Conservation (phyloP, 2,888 invertebrate species). For the Plebejus anna region DNA sequence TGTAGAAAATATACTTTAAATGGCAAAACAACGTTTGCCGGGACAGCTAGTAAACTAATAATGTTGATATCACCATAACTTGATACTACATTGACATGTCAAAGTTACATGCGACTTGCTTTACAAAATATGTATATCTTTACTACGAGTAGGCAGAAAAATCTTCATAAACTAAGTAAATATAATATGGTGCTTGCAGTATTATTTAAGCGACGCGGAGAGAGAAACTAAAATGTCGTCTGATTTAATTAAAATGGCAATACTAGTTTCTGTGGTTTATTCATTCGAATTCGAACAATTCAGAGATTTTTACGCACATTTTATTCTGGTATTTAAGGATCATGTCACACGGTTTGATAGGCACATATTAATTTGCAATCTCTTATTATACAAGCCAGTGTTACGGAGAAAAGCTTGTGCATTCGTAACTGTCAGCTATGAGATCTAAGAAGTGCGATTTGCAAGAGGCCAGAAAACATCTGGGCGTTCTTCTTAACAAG, state of each 20-base stretch:
- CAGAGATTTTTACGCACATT: conserved; percentile 54
- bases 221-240: conserved; percentile 23
- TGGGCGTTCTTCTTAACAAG: too few species aligned
- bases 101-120: conserved; percentile 2
- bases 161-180: conserved; percentile 45
- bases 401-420: too few species aligned
- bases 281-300: not conserved
- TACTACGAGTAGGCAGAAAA: conserved; percentile 14
- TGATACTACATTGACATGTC: not conserved
- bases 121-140: not conserved
- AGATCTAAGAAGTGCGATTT: too few species aligned
- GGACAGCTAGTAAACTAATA: too few species aligned
- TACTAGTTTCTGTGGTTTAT: not conserved
- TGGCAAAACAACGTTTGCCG: too few species aligned
- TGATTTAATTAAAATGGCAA: conserved; percentile 21
- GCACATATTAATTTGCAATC: too few species aligned
- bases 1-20: too few species aligned
- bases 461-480: too few species aligned
- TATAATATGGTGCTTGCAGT: conserved; percentile 71
- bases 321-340: conserved; percentile 2
- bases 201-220: conserved; percentile 65
- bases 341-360: too few species aligned
- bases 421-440: too few species aligned
- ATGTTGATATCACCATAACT: not conserved
- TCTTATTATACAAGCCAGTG: too few species aligned